Evolutionary conservation across 2,113 vertebrate species (phyloP), one percentile per base, ranked within the genome.

Genomic region (Alethe castanea): DNA sequence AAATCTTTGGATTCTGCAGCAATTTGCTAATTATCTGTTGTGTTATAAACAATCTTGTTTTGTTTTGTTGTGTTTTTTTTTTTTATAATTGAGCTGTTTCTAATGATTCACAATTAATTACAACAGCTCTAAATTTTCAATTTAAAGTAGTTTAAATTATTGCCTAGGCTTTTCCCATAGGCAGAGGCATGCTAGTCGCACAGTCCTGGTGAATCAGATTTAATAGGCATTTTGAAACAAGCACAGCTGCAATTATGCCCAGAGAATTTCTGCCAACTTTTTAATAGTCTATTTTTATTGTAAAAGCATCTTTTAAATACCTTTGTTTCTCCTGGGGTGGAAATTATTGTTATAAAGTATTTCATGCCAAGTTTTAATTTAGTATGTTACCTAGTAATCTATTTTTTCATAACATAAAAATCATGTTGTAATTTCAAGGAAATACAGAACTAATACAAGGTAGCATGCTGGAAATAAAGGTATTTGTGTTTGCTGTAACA

Each of bases 81-180:
- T n/a, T 59, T 53, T 78, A 82, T 53, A 80, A 77, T 86, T 86
- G 35, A 90, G 26, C 35, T 52, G 22, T 83, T 96, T 90, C 64
- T 94, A 92, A 94, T 91, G 44, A 81, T 90, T 83, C 85, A 86
- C 88, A 84, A 94, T 97, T 93, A 90, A 94, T 93, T 96, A 81
- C 19, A 86, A 48, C 25, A 74, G 28, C 31, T 71, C 67, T 83
- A 96, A 86, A 80, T 88, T 94, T 95, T 94, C 64, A 93, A 40
- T 95, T 96, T 87, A 52, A 86, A 86, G 25, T 44, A 48, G 14
- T 86, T 95, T 78, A 88, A 92, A 93, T 94, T 86, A 80, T 74
- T 95, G 36, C 52, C 40, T 28, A 83, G 18, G 59, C 50, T 91
- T 76, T 82, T 76, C 61, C 59, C 66, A 77, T 42, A 82, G 62